Evolutionary conservation across 2,113 vertebrate genomes (phyloP).

Genomic region (Chiloscyllium plagiosum): DNA sequence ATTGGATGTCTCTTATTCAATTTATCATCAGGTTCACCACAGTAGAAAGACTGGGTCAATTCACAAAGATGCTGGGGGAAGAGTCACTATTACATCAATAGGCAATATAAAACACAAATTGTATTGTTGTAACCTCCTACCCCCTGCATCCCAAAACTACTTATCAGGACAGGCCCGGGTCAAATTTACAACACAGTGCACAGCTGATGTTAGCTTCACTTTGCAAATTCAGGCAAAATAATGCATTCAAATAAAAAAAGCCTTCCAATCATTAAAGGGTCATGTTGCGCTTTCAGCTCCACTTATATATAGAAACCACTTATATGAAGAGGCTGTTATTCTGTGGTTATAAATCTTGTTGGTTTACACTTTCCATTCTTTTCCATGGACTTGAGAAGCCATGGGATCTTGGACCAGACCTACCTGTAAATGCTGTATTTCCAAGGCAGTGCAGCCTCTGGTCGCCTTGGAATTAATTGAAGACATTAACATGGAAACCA

Average conservation of each 20-base stretch:
- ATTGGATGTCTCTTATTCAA: neutral
- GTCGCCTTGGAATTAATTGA: constrained; percentile 35
- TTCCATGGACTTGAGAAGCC: neutral
- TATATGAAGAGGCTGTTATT: neutral
- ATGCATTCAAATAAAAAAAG: neutral
- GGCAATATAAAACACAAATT: neutral
- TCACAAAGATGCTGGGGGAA: neutral
- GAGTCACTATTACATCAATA: neutral
- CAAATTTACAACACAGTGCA: neutral
- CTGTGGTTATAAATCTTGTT: neutral
- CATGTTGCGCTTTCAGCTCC: neutral
- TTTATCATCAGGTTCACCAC: constrained; percentile 15
- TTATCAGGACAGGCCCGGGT: neutral
- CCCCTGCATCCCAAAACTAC: neutral
- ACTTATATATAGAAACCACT: neutral
- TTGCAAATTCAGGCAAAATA: neutral
- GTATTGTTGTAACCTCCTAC: neutral
- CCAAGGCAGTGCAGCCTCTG: constrained; percentile 32
- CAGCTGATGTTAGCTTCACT: neutral
- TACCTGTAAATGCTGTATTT: constrained; percentile 29
- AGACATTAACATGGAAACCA: constrained; percentile 38
- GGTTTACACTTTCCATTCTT: neutral
- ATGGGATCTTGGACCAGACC: constrained; percentile 39
- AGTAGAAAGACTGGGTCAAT: neutral
- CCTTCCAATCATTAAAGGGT: neutral